A percentile compares a stretch with the other conserved stretches of the same genome.
phyloP scores from a whole-genome alignment of 1,140 invertebrate species.

The Drosophila pseudoananassae region DNA sequence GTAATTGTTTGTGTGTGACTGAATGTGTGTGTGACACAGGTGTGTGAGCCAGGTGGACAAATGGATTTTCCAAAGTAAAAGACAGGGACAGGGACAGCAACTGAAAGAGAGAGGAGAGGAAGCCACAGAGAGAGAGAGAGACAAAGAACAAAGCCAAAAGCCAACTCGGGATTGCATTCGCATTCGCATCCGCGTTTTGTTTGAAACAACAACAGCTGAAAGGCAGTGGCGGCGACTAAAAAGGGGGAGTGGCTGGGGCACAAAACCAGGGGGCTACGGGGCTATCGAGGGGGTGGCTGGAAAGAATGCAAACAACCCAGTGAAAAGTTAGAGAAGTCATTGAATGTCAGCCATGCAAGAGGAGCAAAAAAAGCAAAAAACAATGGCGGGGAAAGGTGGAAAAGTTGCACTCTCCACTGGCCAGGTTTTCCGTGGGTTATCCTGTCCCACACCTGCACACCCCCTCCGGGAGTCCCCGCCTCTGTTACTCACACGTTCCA shows the following conservation, averaged over 20 bases:
- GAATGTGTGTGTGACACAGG: slow-evolving; percentile 8
- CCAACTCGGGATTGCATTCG: slow-evolving; percentile 69
- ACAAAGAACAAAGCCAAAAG: slow-evolving; percentile 32
- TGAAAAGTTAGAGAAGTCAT: slow-evolving; percentile 80
- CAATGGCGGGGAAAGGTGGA: slow-evolving; percentile 8
- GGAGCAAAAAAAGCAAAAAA: slow-evolving; percentile 11
- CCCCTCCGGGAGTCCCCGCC: neutral
- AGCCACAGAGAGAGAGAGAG: neutral
- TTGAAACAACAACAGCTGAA: slow-evolving; percentile 42
- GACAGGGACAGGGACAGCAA: neutral
- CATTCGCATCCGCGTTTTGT: slow-evolving; percentile 55
- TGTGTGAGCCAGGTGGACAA: slow-evolving; percentile 64
- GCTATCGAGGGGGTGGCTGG: neutral
- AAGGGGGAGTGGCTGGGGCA: neutral
- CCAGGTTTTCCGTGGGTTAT: slow-evolving; percentile 32
- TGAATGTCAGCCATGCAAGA: slow-evolving; percentile 80
- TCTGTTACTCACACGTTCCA: slow-evolving; percentile 20
- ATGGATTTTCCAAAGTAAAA: slow-evolving; percentile 71
- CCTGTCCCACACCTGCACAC: neutral
- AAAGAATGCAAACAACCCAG: slow-evolving; percentile 67
- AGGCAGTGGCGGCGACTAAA: neutral
- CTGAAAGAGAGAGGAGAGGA: slow-evolving; percentile 1
- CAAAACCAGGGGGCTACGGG: neutral
- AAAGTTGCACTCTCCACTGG: slow-evolving; percentile 52
- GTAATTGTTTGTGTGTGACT: slow-evolving; percentile 8